Conservation (phyloP, 2,797 vertebrate species). For the Enteromius argenteus region DNA sequence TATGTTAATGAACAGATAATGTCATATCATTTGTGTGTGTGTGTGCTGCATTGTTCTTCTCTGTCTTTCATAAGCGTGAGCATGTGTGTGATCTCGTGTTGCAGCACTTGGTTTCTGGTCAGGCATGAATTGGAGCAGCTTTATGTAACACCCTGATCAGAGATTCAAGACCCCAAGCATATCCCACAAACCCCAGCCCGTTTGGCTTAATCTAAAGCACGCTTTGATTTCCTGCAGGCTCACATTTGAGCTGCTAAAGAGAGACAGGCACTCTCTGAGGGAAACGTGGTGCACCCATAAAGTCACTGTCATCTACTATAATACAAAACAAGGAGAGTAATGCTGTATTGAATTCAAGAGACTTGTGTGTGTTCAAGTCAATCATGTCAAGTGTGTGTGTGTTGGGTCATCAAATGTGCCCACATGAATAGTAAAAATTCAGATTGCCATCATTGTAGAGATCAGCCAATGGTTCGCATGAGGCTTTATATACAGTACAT, state of each 20-base stretch:
- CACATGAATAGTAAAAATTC: background rate
- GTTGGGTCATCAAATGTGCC: background rate
- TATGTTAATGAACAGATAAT: slow-evolving; percentile 34
- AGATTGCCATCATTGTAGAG: background rate
- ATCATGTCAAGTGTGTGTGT: background rate
- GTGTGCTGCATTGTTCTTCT: background rate
- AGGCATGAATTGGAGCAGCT: slow-evolving; percentile 35
- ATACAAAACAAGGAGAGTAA: background rate
- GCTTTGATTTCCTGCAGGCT: slow-evolving; percentile 45
- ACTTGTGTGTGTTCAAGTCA: background rate
- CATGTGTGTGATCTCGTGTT: background rate
- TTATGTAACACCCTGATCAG: slow-evolving; percentile 43
- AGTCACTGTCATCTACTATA: slow-evolving; percentile 26
- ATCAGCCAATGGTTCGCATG: background rate
- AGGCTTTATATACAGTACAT: background rate
- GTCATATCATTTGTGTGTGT: slow-evolving; percentile 2
- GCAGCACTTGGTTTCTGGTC: slow-evolving; percentile 23
- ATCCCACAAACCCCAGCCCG: slow-evolving; percentile 37
- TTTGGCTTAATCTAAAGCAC: slow-evolving; percentile 42
- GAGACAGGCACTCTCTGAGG: slow-evolving; percentile 33
- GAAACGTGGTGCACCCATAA: background rate
- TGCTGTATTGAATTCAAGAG: background rate
- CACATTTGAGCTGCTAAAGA: slow-evolving; percentile 40
- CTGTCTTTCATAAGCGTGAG: background rate
- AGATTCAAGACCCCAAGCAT: slow-evolving; percentile 28